These are phyloP conservation scores for Cyrtonyx montezumae DNA, from an alignment of 2,113 vertebrate genomes.

Conservation along the genomic window DNA sequence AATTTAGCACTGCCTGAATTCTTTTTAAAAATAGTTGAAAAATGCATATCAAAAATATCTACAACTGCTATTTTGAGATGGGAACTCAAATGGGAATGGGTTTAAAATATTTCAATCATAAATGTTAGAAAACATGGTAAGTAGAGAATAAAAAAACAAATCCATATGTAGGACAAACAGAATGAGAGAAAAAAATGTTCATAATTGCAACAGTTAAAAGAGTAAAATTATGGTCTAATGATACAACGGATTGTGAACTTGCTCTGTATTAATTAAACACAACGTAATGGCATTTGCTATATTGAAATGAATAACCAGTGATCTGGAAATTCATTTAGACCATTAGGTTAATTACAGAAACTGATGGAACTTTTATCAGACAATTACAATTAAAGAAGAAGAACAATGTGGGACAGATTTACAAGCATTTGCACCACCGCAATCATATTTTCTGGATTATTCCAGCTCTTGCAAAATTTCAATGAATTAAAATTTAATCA, in stretches of 20 bases:
- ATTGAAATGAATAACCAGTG: conserved; percentile 73
- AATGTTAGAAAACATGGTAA: neutral
- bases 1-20: conserved; percentile 30
- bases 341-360: conserved; percentile 83
- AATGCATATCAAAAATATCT: neutral
- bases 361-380: conserved; percentile 78
- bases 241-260: conserved; percentile 32
- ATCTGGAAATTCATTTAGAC: conserved; percentile 80
- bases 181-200: neutral
- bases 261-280: conserved; percentile 71
- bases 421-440: conserved; percentile 69
- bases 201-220: conserved; percentile 53
- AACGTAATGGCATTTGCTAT: conserved; percentile 61
- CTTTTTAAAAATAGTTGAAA: conserved; percentile 18
- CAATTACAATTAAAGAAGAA: conserved; percentile 71
- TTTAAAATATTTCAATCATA: neutral
- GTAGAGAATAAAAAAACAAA: neutral
- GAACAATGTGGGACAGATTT: conserved; percentile 72
- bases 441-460: conserved; percentile 69
- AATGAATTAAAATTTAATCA: conserved; percentile 66
- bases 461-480: conserved; percentile 50
- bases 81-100: neutral
- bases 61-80: conserved; percentile 28
- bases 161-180: neutral
- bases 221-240: conserved; percentile 26